These are phyloP conservation scores for Cylloceria caligata DNA, from an alignment of 2,888 invertebrate species.

Conservation along the genomic window DNA sequence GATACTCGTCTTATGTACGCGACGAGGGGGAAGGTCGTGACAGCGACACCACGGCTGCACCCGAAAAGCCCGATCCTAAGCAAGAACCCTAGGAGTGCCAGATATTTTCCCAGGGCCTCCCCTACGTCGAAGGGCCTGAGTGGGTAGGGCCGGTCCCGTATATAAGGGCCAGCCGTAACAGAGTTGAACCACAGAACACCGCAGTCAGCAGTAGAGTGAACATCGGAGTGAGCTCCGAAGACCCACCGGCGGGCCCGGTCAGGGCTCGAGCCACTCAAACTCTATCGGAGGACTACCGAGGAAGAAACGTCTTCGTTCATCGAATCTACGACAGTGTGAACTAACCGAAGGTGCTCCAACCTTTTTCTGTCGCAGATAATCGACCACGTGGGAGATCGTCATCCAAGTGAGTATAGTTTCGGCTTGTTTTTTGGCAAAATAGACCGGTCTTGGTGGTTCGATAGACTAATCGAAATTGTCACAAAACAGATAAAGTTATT, in stretches of 20 bases:
- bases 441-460: conserved; percentile 82
- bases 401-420: conserved; percentile 80
- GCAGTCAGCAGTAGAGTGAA: conserved; percentile 73
- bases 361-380: conserved; percentile 78
- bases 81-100: conserved; percentile 71
- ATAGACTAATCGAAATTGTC: conserved; percentile 83
- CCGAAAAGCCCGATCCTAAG: conserved; percentile 54
- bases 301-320: conserved; percentile 12
- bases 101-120: conserved; percentile 81
- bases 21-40: conserved; percentile 34
- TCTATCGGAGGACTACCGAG: conserved; percentile 2
- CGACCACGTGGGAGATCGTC: conserved; percentile 49
- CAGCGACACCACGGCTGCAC: conserved; percentile 12
- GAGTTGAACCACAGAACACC: conserved; percentile 75
- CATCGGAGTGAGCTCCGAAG: conserved; percentile 65
- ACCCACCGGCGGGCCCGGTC: conserved; percentile 75
- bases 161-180: conserved; percentile 74
- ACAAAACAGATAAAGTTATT: conserved; percentile 43
- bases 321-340: conserved; percentile 63
- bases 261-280: conserved; percentile 59
- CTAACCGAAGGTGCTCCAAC: conserved; percentile 75
- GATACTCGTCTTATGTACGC: conserved; percentile 39
- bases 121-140: conserved; percentile 58
- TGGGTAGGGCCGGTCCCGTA: conserved; percentile 68
- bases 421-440: conserved; percentile 70